These are phyloP conservation scores for Dendrolimus houi DNA, from an alignment of 2,888 invertebrate species.

Conservation along the genomic window DNA sequence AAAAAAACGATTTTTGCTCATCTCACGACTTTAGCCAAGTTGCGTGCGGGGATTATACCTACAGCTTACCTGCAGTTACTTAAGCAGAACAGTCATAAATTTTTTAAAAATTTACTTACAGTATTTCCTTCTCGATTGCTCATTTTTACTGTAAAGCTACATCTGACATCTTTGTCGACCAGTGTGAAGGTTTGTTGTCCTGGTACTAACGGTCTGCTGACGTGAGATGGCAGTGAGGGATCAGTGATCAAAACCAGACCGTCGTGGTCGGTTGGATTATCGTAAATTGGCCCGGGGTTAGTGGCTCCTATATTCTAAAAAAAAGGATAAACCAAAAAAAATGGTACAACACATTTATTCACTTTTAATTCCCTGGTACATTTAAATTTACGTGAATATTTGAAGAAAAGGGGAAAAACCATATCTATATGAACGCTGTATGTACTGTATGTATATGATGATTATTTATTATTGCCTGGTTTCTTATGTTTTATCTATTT, in stretches of 20 bases:
- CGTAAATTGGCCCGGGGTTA: conserved; percentile 48
- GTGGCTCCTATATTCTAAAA: conserved; percentile 29
- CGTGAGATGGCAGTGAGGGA: conserved; percentile 43
- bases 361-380: background rate
- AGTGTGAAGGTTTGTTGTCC: conserved; percentile 55
- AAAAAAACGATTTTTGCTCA: too few species aligned
- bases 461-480: too few species aligned
- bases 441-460: too few species aligned
- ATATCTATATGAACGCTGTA: too few species aligned
- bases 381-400: background rate
- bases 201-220: conserved; percentile 34
- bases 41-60: too few species aligned
- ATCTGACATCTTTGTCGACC: conserved; percentile 47
- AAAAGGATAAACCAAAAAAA: background rate
- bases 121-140: conserved; percentile 25
- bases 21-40: too few species aligned
- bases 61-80: too few species aligned
- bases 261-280: conserved; percentile 49
- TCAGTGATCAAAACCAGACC: conserved; percentile 52
- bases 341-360: background rate
- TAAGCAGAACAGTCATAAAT: too few species aligned
- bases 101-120: conserved; percentile 24
- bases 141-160: conserved; percentile 46
- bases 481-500: too few species aligned
- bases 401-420: too few species aligned